Conservation (phyloP, 2,888 invertebrate species). For the Adineta ricciae region DNA sequence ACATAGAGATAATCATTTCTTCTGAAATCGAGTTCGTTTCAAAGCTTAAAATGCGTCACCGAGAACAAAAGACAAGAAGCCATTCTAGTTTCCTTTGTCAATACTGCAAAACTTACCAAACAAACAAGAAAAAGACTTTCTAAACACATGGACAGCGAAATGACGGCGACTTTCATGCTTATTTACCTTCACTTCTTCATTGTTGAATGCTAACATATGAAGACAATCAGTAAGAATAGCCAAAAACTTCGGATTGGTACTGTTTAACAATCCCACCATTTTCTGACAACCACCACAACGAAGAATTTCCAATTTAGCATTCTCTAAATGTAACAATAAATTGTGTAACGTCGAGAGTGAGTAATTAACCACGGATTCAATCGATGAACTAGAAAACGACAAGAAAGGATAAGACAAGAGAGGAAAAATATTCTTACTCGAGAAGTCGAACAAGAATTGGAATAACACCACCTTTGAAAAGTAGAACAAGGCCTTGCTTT, state of each 20-base stretch:
- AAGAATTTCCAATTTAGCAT: slow-evolving; percentile 84
- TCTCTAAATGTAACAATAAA: slow-evolving; percentile 85
- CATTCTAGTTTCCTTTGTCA: not conserved
- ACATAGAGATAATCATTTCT: too few species aligned
- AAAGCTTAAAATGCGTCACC: too few species aligned
- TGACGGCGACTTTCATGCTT: not conserved
- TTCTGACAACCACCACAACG: slow-evolving; percentile 93
- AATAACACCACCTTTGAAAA: slow-evolving; percentile 26
- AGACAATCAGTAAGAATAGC: slow-evolving; percentile 98
- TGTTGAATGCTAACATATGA: slow-evolving; percentile 91
- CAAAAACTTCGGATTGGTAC: slow-evolving; percentile 83
- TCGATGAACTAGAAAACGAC: slow-evolving; percentile 63
- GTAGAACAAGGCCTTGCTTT: slow-evolving; percentile 24
- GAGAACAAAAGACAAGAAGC: not conserved
- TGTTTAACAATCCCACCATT: slow-evolving; percentile 62
- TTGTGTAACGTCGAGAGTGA: slow-evolving; percentile 97
- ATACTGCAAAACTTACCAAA: not conserved
- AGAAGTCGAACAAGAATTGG: slow-evolving; percentile 25
- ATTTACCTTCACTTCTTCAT: slow-evolving; percentile 76
- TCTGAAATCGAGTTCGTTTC: too few species aligned
- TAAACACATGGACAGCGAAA: not conserved
- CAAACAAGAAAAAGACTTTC: not conserved
- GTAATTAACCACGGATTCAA: slow-evolving; percentile 92
- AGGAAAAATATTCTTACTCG: not conserved
- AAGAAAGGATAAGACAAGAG: not conserved